Percentiles rank a stretch among this genome's conserved stretches.
phyloP scores from a whole-genome alignment of 2,888 invertebrate species.

The Mesorhabditis belari region DNA sequence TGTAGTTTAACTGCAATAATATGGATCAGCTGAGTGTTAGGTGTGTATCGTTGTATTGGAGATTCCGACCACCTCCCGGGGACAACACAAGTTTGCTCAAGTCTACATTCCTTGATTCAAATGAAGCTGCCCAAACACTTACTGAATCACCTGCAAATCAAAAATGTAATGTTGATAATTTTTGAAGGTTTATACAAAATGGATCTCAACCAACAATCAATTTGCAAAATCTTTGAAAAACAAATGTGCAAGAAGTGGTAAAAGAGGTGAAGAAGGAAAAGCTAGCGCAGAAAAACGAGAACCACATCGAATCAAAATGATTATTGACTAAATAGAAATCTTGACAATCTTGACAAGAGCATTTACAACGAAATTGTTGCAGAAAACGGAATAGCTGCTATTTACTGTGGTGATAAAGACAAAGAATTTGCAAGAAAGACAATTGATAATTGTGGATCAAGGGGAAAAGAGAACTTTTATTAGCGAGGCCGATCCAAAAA shows the following conservation, averaged over 20 bases:
- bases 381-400: slow-evolving; percentile 29
- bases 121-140: too few species aligned
- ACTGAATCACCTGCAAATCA: too few species aligned
- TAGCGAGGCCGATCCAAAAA: too few species aligned
- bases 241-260: neutral
- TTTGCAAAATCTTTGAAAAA: neutral
- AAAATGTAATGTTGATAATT: too few species aligned
- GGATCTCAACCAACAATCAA: neutral
- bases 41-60: slow-evolving; percentile 6
- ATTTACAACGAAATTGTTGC: slow-evolving; percentile 24
- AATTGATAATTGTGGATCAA: slow-evolving; percentile 49
- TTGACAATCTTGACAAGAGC: slow-evolving; percentile 3
- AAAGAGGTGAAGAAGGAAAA: neutral
- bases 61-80: slow-evolving; percentile 1
- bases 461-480: slow-evolving; percentile 24
- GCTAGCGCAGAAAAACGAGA: neutral
- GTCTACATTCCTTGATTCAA: too few species aligned
- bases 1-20: too few species aligned
- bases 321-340: neutral
- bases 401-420: slow-evolving; percentile 23
- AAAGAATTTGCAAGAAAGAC: slow-evolving; percentile 22
- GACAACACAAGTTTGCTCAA: neutral
- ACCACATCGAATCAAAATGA: neutral
- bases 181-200: neutral
- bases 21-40: too few species aligned